Base-by-base conservation (phyloP, 2,113 vertebrate genomes). In the Saccopteryx leptura region DNA sequence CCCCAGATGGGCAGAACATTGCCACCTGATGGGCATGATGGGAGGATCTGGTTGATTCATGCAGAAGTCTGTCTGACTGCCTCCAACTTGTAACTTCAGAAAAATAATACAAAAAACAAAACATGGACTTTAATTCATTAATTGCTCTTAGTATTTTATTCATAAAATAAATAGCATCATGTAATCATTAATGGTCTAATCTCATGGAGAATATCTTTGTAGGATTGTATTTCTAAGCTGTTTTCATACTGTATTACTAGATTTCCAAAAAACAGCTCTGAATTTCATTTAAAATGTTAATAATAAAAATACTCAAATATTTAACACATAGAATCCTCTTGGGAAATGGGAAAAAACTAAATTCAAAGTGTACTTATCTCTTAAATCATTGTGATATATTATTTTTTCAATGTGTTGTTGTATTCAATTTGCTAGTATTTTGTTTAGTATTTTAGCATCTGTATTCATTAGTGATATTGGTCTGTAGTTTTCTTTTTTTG, bases 241-340 rank as follows among this genome's bases (percentile, higher is more conserved):
- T 91, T 96, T 88, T 75, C 33, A 87, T 68, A 79, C 39, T 63
- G 24, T 15, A 60, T 74, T 52, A 79, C 31, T 76, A 18, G 9
- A n/a, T 94, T 83, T 95, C 66, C 87, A 39, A 87, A 39, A 83
- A 21, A 52, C 19, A 90, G 52, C 14, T 76, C 58, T 88, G 58
- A 46, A 74, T 90, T 78, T 56, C 61, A 24, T 96, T 96, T 82
- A 81, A 94, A 94, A 50, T 96, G 17, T 88, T 96, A 92, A 72
- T 83, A 28, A 46, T 76, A 91, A 28, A 80, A 74, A 96, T 97
- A 58, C 56, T 96, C 86, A 97, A 95, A 88, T 86, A 63, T 95
- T 96, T 58, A 94, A 83, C 10, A 76, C 69, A 65, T 54, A 91
- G 90, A 88, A 86, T 93, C 50, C 31, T 94, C 31, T 84, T 85